Evolutionary conservation across 2,888 invertebrate genomes (phyloP).

Genomic region (Ophonus ardosiacus): DNA sequence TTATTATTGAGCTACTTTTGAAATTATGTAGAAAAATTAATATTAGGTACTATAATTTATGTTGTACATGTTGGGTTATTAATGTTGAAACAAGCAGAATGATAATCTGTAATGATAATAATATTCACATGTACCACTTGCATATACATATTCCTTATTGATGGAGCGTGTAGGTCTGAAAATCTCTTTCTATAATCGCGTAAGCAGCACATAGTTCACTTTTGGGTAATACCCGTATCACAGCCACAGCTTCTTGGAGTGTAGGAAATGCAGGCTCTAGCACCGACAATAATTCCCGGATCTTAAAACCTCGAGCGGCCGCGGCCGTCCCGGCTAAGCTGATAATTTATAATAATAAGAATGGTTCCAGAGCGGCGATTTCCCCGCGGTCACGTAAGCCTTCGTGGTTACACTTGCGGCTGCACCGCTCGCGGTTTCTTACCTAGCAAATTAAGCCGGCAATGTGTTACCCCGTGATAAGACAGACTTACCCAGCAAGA

Average conservation of each 20-base stretch:
- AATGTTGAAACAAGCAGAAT: too few species aligned
- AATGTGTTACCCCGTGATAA: slow-evolving; percentile 49
- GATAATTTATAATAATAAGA: slow-evolving; percentile 60
- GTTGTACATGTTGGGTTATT: too few species aligned
- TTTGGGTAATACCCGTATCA: slow-evolving; percentile 23
- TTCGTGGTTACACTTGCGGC: slow-evolving; percentile 25
- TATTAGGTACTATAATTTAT: too few species aligned
- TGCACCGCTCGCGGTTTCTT: slow-evolving; percentile 18
- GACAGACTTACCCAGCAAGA: slow-evolving; percentile 5
- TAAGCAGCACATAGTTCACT: slow-evolving; percentile 15
- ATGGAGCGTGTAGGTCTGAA: too few species aligned
- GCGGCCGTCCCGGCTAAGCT: slow-evolving; percentile 44
- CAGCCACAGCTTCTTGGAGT: neutral
- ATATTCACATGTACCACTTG: too few species aligned
- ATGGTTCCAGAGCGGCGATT: slow-evolving; percentile 8
- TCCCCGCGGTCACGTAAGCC: slow-evolving; percentile 37
- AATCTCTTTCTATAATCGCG: too few species aligned
- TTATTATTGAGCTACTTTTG: too few species aligned
- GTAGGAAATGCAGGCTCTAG: neutral
- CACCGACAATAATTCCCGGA: slow-evolving; percentile 42
- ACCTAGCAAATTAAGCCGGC: slow-evolving; percentile 49
- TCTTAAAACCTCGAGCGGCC: slow-evolving; percentile 51
- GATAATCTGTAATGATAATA: too few species aligned
- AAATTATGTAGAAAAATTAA: too few species aligned
- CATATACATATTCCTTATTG: too few species aligned